Conservation (phyloP, 2,888 invertebrate species). For the Agrochola macilenta region DNA sequence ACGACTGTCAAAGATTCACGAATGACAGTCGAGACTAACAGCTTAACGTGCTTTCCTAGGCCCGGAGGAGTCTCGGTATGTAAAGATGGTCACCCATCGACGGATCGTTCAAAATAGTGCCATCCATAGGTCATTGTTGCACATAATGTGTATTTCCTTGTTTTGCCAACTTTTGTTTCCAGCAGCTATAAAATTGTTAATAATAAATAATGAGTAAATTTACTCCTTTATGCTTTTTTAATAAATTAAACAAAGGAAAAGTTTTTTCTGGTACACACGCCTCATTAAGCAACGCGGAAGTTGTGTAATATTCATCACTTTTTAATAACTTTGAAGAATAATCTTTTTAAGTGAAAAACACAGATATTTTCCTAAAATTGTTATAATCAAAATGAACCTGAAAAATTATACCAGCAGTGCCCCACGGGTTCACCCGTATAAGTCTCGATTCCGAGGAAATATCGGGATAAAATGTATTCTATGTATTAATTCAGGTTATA, state of each 20-base stretch:
- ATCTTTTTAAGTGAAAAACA: not conserved
- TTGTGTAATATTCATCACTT: slow-evolving; percentile 1
- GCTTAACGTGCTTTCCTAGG: too few species aligned
- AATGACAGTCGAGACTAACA: too few species aligned
- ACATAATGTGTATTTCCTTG: not conserved
- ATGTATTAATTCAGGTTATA: too few species aligned
- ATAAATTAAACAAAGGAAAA: slow-evolving; percentile 1
- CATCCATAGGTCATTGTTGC: too few species aligned
- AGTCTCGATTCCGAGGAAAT: too few species aligned
- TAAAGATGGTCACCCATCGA: too few species aligned
- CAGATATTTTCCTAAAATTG: not conserved
- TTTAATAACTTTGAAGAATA: not conserved
- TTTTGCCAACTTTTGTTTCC: not conserved
- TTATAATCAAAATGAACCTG: not conserved
- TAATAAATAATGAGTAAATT: slow-evolving; percentile 14
- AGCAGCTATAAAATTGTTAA: slow-evolving; percentile 1
- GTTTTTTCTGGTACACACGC: slow-evolving; percentile 9
- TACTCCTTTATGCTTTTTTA: slow-evolving; percentile 1
- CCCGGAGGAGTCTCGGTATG: too few species aligned
- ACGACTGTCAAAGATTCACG: too few species aligned
- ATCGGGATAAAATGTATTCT: too few species aligned
- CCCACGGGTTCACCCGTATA: too few species aligned
- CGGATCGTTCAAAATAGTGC: not conserved
- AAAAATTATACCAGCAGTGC: not conserved
- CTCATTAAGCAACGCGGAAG: slow-evolving; percentile 22